These are phyloP conservation scores for Todiramphus saurophagus DNA, from an alignment of 2,113 vertebrate genomes.

Conservation along the genomic window DNA sequence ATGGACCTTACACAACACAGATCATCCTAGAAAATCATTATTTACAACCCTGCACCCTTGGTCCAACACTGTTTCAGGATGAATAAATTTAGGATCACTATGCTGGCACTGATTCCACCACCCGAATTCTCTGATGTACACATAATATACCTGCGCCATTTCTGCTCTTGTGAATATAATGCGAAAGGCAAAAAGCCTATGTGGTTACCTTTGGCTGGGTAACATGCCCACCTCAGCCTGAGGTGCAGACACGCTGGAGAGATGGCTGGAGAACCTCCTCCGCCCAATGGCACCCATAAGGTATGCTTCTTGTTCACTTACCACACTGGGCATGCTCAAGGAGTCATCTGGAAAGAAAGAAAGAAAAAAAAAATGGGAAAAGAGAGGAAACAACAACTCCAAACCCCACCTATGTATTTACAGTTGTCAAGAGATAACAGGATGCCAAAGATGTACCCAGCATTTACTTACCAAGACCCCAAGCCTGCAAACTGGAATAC, in stretches of 20 bases:
- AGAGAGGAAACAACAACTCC: not conserved
- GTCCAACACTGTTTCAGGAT: not conserved
- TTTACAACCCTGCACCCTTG: not conserved
- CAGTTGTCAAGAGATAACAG: not conserved
- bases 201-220: conserved; percentile 94
- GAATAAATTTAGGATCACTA: not conserved
- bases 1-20: fast-evolving
- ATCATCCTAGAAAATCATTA: not conserved
- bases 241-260: conserved; percentile 84
- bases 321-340: conserved; percentile 97
- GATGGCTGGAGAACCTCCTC: conserved; percentile 94
- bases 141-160: not conserved
- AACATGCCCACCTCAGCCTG: conserved; percentile 91
- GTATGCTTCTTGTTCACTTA: conserved; percentile 97
- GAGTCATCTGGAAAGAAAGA: conserved; percentile 85
- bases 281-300: conserved; percentile 87
- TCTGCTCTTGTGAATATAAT: not conserved
- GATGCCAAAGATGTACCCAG: not conserved
- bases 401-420: not conserved
- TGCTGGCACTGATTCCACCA: not conserved
- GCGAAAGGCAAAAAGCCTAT: conserved; percentile 39
- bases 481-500: not conserved
- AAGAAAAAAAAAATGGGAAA: not conserved
- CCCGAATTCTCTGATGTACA: not conserved
- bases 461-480: not conserved